Evolutionary conservation across 2,888 invertebrate genomes (phyloP).

Genomic region (Pyrochroa serraticornis): DNA sequence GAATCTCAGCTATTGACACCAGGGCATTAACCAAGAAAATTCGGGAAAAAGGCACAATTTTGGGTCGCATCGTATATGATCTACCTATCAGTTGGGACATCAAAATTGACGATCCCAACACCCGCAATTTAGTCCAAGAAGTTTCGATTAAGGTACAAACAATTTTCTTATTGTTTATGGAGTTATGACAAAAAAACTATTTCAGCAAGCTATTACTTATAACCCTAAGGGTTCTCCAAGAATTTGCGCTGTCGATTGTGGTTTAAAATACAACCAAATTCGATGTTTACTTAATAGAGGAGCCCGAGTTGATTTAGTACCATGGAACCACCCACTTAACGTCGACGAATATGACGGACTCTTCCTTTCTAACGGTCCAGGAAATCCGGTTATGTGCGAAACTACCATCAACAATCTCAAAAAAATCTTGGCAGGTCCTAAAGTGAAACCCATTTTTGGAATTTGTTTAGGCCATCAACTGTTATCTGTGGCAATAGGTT

Average conservation of each 20-base stretch:
- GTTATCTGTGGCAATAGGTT: conserved; percentile 89
- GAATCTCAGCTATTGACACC: conserved; percentile 92
- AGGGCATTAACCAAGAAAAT: conserved; percentile 90
- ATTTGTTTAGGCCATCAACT: conserved; percentile 99
- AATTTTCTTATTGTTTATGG: conserved; percentile 26
- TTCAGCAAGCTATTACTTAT: conserved; percentile 65
- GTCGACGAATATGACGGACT: conserved; percentile 84
- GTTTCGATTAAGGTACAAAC: conserved; percentile 78
- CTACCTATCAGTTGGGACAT: conserved; percentile 58
- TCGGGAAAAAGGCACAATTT: conserved; percentile 84
- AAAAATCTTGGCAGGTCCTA: conserved; percentile 59
- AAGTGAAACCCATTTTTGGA: conserved; percentile 90
- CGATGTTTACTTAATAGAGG: conserved; percentile 87
- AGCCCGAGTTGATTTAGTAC: conserved; percentile 87
- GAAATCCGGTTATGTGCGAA: conserved; percentile 86
- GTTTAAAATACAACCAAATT: conserved; percentile 95
- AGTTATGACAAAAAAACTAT: not conserved
- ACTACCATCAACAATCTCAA: conserved; percentile 76
- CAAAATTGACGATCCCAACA: conserved; percentile 80
- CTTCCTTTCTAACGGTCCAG: conserved; percentile 97
- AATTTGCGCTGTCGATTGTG: conserved; percentile 93
- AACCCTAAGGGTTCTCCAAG: conserved; percentile 76
- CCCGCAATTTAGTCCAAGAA: conserved; percentile 85
- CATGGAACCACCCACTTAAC: conserved; percentile 82
- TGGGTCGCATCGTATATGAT: conserved; percentile 70